Percentiles rank a stretch among this genome's conserved stretches.
These are phyloP conservation scores for Papilio polyxenes DNA, from an alignment of 1,140 invertebrate species.

Conservation along the genomic window DNA sequence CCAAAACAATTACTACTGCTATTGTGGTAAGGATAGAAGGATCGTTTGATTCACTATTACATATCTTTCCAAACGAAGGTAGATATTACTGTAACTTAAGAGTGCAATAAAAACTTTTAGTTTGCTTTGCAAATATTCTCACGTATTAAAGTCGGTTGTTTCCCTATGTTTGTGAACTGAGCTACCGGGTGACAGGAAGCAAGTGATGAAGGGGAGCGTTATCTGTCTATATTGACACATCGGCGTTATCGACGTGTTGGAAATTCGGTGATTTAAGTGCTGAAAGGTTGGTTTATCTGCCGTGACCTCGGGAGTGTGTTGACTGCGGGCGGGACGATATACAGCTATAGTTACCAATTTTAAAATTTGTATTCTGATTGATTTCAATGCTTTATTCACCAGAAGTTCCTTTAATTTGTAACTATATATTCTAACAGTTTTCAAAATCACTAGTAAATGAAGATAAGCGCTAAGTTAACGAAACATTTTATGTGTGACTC, in stretches of 20 bases:
- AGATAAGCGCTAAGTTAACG: no score
- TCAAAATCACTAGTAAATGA: no score
- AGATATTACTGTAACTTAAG: not conserved
- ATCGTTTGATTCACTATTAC: not conserved
- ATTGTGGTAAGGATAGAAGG: not conserved
- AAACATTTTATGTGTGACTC: not conserved
- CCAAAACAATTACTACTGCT: not conserved
- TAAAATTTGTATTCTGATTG: no score
- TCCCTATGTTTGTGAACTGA: not conserved
- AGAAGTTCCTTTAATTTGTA: no score
- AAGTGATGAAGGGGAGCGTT: conserved; percentile 13
- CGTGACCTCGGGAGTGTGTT: conserved; percentile 1
- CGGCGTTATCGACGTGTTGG: not conserved
- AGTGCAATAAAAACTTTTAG: not conserved
- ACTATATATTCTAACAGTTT: no score
- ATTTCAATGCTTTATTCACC: no score
- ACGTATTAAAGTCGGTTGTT: not conserved
- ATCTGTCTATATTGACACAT: conserved; percentile 14
- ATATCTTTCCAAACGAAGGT: not conserved
- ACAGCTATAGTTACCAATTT: no score
- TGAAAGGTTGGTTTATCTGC: conserved; percentile 15
- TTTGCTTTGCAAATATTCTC: conserved; percentile 18
- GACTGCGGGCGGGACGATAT: not conserved
- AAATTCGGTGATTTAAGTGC: conserved; percentile 19
- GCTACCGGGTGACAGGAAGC: conserved; percentile 14